Conservation (phyloP, 2,797 vertebrate species). For the Cryptoprocta ferox region DNA sequence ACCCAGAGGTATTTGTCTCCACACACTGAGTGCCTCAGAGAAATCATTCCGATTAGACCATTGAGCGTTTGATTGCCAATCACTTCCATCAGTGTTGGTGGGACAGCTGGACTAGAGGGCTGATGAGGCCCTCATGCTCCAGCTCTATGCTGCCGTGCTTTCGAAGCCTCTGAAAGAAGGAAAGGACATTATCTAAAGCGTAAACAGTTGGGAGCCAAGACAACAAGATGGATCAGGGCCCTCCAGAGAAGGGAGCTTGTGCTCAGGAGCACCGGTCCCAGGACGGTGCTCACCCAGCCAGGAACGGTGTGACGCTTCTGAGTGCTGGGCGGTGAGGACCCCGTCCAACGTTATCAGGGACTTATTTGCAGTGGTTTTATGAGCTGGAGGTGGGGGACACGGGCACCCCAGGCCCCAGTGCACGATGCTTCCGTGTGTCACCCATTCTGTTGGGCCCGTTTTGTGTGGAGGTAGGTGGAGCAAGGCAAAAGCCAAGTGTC, state of each 20-base stretch:
- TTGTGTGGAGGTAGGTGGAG: constrained; percentile 77
- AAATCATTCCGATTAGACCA: not conserved
- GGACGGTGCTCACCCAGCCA: rapidly evolving
- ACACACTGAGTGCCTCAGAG: not conserved
- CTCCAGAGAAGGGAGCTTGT: not conserved
- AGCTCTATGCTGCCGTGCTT: not conserved
- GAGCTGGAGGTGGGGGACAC: rapidly evolving
- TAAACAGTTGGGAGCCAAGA: not conserved
- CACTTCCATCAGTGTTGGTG: rapidly evolving
- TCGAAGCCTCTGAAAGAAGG: not conserved
- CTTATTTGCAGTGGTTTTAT: rapidly evolving
- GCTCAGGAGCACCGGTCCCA: rapidly evolving
- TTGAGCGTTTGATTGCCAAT: not conserved
- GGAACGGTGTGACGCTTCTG: not conserved
- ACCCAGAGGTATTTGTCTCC: not conserved
- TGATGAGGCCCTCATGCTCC: not conserved
- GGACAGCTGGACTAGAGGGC: too few relatives aligned
- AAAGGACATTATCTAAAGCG: not conserved
- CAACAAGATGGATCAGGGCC: not conserved
- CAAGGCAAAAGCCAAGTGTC: constrained; percentile 79
- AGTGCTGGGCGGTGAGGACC: not conserved
- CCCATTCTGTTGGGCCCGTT: constrained; percentile 69
- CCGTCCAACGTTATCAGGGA: rapidly evolving
- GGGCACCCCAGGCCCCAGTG: not conserved
- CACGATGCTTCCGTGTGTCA: not conserved